Percentiles rank a stretch among this genome's conserved stretches.
Evolutionary conservation across 2,888 invertebrate genomes (phyloP).

Genomic region (Tetramorium bicarinatum): DNA sequence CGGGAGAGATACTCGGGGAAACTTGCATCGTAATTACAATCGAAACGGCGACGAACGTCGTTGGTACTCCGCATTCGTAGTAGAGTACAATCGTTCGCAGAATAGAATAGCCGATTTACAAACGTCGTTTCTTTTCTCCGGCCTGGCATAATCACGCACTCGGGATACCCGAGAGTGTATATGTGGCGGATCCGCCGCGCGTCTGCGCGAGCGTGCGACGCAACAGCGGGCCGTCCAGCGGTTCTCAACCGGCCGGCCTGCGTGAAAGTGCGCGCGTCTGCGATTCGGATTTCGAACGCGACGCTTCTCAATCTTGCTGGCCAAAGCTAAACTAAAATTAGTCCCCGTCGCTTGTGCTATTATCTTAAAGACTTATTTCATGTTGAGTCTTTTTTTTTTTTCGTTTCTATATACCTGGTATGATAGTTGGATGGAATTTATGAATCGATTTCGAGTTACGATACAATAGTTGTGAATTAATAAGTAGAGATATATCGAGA

Average conservation of each 20-base stretch:
- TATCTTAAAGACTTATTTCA: neutral
- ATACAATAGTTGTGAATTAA: neutral
- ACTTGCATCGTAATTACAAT: neutral
- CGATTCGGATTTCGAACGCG: slow-evolving; percentile 55
- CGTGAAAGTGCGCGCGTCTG: slow-evolving; percentile 82
- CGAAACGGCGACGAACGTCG: slow-evolving; percentile 3
- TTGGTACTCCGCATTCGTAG: slow-evolving; percentile 3
- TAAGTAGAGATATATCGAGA: neutral
- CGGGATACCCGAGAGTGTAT: neutral
- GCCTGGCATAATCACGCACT: slow-evolving; percentile 34
- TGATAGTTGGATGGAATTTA: neutral
- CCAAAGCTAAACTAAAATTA: neutral
- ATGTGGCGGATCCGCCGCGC: slow-evolving; percentile 20
- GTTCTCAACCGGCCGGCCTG: slow-evolving; percentile 80
- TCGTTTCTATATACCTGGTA: neutral
- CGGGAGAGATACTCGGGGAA: neutral
- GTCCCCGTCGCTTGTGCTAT: neutral
- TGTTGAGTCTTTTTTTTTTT: neutral
- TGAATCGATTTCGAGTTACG: slow-evolving; percentile 4
- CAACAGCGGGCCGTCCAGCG: slow-evolving; percentile 73
- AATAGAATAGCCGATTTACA: slow-evolving; percentile 13
- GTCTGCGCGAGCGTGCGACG: slow-evolving; percentile 58
- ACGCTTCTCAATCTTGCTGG: slow-evolving; percentile 30
- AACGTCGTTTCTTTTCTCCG: slow-evolving; percentile 48
- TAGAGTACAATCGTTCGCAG: neutral